These are phyloP conservation scores for Eueides isabella DNA, from an alignment of 1,140 invertebrate genomes.

Conservation along the genomic window DNA sequence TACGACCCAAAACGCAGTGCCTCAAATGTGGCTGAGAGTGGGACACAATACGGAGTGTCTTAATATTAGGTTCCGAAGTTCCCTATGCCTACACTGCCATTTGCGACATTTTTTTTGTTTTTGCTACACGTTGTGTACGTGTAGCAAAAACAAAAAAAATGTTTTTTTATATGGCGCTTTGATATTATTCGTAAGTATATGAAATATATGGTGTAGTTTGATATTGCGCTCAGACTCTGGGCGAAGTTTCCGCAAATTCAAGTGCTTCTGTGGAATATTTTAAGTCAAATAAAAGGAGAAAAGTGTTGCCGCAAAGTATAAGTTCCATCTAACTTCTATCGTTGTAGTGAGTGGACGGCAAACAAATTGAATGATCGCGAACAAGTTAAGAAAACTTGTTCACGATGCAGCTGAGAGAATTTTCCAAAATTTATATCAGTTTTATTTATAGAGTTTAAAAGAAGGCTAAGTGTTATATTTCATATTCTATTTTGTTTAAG, in stretches of 20 bases:
- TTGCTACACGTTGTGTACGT: no score
- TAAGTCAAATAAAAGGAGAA: slow-evolving; percentile 30
- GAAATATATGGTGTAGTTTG: slow-evolving; percentile 1
- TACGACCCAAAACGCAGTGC: no score
- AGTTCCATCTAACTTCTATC: slow-evolving; percentile 33
- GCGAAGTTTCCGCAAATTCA: slow-evolving; percentile 23
- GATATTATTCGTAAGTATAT: background rate
- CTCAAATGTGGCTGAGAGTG: no score
- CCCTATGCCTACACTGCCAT: no score
- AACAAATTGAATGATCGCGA: slow-evolving; percentile 34
- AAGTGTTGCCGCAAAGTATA: slow-evolving; percentile 29
- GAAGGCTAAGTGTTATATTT: background rate
- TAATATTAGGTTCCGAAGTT: no score
- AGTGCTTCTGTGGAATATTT: slow-evolving; percentile 28
- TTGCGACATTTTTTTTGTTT: no score
- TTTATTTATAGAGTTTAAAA: background rate
- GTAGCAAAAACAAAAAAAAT: no score
- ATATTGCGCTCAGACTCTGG: background rate
- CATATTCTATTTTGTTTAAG: background rate
- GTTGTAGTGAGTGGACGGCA: slow-evolving; percentile 34
- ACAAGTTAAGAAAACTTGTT: slow-evolving; percentile 32
- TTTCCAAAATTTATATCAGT: slow-evolving; percentile 19
- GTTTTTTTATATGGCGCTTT: background rate
- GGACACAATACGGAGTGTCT: no score
- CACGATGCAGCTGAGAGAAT: slow-evolving; percentile 21